A percentile compares a stretch with the other conserved stretches of the same genome.
Evolutionary conservation across 2,888 invertebrate genomes (phyloP).

Genomic region (Drosophila differens): DNA sequence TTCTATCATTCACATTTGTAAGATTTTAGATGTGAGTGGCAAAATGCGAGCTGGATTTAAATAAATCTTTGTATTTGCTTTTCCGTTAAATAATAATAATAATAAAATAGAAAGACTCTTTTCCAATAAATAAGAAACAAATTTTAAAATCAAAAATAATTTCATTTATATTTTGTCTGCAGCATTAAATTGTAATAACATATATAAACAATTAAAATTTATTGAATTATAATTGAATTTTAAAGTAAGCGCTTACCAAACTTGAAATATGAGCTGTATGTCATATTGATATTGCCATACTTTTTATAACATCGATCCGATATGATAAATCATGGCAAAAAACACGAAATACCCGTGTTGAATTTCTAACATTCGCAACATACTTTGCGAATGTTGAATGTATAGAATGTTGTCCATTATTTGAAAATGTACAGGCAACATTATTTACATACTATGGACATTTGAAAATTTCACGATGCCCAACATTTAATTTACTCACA

Average conservation of each 20-base stretch:
- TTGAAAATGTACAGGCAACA: background rate
- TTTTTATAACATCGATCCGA: background rate
- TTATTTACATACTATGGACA: background rate
- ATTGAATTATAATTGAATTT: background rate
- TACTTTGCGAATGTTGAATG: background rate
- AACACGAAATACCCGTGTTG: background rate
- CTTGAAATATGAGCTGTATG: background rate
- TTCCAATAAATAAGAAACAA: background rate
- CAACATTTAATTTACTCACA: too few species aligned
- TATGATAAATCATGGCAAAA: background rate
- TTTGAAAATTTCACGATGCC: background rate
- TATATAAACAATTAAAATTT: background rate
- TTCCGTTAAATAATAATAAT: background rate
- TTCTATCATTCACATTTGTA: background rate
- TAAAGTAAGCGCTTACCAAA: background rate
- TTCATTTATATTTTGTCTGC: accelerated
- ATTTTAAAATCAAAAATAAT: accelerated
- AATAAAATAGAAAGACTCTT: too few species aligned
- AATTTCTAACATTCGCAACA: background rate
- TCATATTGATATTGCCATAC: background rate
- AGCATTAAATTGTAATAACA: background rate
- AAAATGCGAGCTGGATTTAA: background rate
- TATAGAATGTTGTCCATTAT: background rate
- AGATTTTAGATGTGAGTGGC: background rate
- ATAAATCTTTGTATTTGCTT: background rate